These are phyloP conservation scores for Nemoura dubitans DNA, from an alignment of 2,888 invertebrate species.

Conservation along the genomic window DNA sequence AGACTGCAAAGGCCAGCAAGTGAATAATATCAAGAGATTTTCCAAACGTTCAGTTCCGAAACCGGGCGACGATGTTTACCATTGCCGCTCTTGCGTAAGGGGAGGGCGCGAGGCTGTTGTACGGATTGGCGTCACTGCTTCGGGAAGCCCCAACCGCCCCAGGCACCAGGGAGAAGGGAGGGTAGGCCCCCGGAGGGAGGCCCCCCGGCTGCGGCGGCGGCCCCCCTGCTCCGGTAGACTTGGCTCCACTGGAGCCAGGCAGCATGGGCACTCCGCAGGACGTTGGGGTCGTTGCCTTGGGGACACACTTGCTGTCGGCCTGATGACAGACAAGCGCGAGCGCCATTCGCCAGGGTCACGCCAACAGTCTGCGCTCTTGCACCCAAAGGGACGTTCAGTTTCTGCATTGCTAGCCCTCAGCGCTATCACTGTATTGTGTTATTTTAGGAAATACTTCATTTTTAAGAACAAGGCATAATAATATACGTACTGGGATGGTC, in stretches of 20 bases:
- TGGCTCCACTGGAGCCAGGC: slow-evolving; percentile 51
- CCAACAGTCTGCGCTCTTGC: background rate
- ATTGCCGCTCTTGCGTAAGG: slow-evolving; percentile 61
- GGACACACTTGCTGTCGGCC: slow-evolving; percentile 61
- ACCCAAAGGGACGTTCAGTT: no score
- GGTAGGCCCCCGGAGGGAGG: slow-evolving; percentile 53
- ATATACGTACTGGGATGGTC: no score
- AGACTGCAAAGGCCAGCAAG: no score
- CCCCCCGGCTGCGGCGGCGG: slow-evolving; percentile 47
- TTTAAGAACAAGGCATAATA: no score
- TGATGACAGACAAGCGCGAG: slow-evolving; percentile 52
- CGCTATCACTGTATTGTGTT: no score
- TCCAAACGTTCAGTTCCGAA: no score
- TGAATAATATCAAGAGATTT: no score
- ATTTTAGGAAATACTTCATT: no score
- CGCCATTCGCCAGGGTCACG: slow-evolving; percentile 15
- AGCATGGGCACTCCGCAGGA: slow-evolving; percentile 54
- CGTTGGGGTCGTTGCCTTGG: slow-evolving; percentile 65
- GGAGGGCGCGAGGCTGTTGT: slow-evolving; percentile 59
- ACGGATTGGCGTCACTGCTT: slow-evolving; percentile 59
- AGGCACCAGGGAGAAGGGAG: slow-evolving; percentile 50
- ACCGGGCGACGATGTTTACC: slow-evolving; percentile 39
- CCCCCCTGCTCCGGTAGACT: slow-evolving; percentile 47
- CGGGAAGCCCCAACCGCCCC: slow-evolving; percentile 47
- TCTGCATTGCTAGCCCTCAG: no score